Evolutionary conservation across 2,113 vertebrate species (phyloP), one percentile per base, ranked within the genome.

Genomic region (Falco punctatus): DNA sequence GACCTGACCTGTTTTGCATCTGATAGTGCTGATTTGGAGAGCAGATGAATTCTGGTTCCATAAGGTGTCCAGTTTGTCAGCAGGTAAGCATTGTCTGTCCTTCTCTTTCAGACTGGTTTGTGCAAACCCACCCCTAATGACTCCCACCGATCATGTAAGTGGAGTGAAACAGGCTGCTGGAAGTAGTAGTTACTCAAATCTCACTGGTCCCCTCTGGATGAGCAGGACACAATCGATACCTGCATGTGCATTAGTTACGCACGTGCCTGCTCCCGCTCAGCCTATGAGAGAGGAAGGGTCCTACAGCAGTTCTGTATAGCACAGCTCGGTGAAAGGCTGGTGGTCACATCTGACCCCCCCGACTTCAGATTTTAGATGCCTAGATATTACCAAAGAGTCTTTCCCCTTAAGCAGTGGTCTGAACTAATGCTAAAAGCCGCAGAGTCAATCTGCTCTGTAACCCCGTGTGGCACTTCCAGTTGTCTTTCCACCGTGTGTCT

Each of bases 21-120:
- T 94, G 69, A 90, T 5, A 3, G 66, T n/a, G 40, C 44, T 35
- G 66, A 65, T 84, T 94, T 92, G 92, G 11, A 18, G 59, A 92
- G 48, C 73, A 95, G 74, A 77, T 14, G 46, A 42, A 27, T 40
- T 46, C 67, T 94, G 59, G 64, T 87, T 22, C 79, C 17, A 7
- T 2, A 15, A 28, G 28, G 11, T 73, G 92, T 62, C 69, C 95
- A 35, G 90, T 96, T 97, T 95, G 52, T 78, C 90, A 87, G 90
- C 35, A 65, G 91, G 58, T 84, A 70, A 96, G 24, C 87, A 21
- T 44, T 85, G 72, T 33, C 26, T 87, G 81, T 38, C 57, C 81
- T 58, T 83, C 74, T n/a, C 38, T 89, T 73, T 75, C 46, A 70
- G 96, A 86, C 15, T 85, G 90, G 82, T 48, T 82, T 78, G 62